Evolutionary conservation across 2,797 vertebrate genomes (phyloP), one percentile per base, ranked within the genome.

Genomic region (Neostethus bicornis): DNA sequence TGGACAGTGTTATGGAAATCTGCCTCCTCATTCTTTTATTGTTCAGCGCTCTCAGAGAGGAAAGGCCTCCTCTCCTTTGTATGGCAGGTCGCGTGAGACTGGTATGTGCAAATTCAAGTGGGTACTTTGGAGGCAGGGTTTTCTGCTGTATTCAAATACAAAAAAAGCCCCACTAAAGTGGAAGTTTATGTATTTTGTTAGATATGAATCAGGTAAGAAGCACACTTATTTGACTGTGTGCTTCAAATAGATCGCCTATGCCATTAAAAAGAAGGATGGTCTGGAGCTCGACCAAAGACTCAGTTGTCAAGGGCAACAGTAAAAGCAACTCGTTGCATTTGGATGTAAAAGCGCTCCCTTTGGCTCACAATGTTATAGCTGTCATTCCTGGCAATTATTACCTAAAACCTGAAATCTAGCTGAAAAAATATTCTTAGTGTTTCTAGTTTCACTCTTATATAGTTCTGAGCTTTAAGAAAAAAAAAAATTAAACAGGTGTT

Each of bases 1-100:
- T n/a, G 51, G 66, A 83, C 82, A 80, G 71, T 87, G 80, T 87
- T 87, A 88, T 87, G 84, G 85, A 85, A 89, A 87, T 85, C 76
- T 83, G 58, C 29, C 57, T 59, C 61, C 70, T 76, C 66, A 75
- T 82, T 83, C 83, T 80, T 42, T 85, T 84, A 84, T 89, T 90
- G 86, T 89, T 79, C 37, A 7, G 51, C 41, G 66, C 65, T 74
- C 79, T 55, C 72, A 79, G 80, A 55, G 77, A 67, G 45, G 67
- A n/a, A 32, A 29, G 1, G 28, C 48, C 73, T 5, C 31, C 49
- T 55, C 64, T 60, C 50, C 59, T 63, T 73, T 51, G 46, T 56
- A 29, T 67, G 68, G 13, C 1, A 7, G 23, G 56, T 62, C 60
- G 62, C 29, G 64, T 71, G 81, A 77, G 77, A 70, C 52, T 35